phyloP scores from a whole-genome alignment of 2,797 vertebrate genomes.

The Silurus aristotelis region DNA sequence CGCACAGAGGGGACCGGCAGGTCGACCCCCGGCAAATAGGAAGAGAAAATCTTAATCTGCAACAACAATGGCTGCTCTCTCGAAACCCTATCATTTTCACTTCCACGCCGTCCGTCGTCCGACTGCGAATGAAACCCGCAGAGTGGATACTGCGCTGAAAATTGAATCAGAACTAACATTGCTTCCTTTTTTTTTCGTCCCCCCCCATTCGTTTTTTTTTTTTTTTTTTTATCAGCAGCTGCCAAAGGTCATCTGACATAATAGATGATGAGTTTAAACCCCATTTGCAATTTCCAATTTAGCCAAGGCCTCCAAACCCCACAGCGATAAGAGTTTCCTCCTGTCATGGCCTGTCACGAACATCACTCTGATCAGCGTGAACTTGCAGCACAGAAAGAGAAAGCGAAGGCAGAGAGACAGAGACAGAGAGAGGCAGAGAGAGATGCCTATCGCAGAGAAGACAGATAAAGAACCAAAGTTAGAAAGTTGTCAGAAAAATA shows the following conservation, averaged over 20 bases:
- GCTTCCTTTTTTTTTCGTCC: neutral
- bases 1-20: conserved; percentile 84
- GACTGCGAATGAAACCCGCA: conserved; percentile 90
- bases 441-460: conserved; percentile 14
- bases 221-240: conserved; percentile 99
- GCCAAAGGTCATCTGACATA: conserved; percentile 99
- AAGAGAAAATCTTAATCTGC: conserved; percentile 99
- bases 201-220: conserved; percentile 81
- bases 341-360: conserved; percentile 97
- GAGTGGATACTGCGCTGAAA: conserved; percentile 90
- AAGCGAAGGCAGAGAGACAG: conserved; percentile 63
- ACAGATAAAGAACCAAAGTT: conserved; percentile 66
- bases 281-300: conserved; percentile 99
- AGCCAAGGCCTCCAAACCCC: conserved; percentile 84
- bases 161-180: conserved; percentile 96
- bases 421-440: conserved; percentile 70
- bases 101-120: conserved; percentile 88
- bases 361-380: conserved; percentile 90
- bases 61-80: conserved; percentile 93
- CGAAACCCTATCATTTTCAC: conserved; percentile 99
- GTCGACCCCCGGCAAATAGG: conserved; percentile 88
- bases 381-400: conserved; percentile 70
- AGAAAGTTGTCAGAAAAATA: conserved; percentile 76
- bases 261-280: conserved; percentile 98
- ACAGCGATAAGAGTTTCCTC: conserved; percentile 94